Conservation (phyloP, 92 coral and sea anemone species). For the Zoanthus gigantus region DNA sequence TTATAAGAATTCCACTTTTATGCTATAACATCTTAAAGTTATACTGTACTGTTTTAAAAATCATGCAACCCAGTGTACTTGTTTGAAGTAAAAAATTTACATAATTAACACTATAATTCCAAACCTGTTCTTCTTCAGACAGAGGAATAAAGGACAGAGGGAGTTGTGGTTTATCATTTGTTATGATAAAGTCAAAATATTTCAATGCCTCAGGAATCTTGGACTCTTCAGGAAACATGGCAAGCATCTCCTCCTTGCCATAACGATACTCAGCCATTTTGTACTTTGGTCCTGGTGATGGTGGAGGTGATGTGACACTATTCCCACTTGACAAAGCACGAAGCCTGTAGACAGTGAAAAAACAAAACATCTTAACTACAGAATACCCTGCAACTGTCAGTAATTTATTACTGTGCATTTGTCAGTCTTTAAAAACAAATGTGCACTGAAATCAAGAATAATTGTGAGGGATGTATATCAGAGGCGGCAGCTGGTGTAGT, state of each 20-base stretch:
- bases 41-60: too few species aligned
- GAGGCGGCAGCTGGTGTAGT: too few species aligned
- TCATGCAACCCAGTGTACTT: too few species aligned
- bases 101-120: not conserved
- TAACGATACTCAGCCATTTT: slow-evolving; percentile 96
- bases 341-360: slow-evolving; percentile 66
- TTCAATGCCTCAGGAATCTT: slow-evolving; percentile 77
- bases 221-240: slow-evolving; percentile 83
- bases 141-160: slow-evolving; percentile 90
- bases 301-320: slow-evolving; percentile 97
- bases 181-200: slow-evolving; percentile 77
- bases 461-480: too few species aligned
- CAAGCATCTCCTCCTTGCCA: slow-evolving; percentile 99
- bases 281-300: slow-evolving; percentile 96
- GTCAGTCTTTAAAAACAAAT: too few species aligned
- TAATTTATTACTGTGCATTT: too few species aligned
- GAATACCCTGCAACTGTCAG: too few species aligned
- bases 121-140: slow-evolving; percentile 97
- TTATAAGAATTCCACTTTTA: too few species aligned
- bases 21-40: too few species aligned
- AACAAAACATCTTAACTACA: too few species aligned
- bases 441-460: too few species aligned
- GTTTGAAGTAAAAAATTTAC: too few species aligned
- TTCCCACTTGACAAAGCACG: slow-evolving; percentile 98
- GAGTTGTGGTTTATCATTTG: slow-evolving; percentile 62